phyloP scores from a whole-genome alignment of 2,888 invertebrate genomes.

The Dynastes maya region DNA sequence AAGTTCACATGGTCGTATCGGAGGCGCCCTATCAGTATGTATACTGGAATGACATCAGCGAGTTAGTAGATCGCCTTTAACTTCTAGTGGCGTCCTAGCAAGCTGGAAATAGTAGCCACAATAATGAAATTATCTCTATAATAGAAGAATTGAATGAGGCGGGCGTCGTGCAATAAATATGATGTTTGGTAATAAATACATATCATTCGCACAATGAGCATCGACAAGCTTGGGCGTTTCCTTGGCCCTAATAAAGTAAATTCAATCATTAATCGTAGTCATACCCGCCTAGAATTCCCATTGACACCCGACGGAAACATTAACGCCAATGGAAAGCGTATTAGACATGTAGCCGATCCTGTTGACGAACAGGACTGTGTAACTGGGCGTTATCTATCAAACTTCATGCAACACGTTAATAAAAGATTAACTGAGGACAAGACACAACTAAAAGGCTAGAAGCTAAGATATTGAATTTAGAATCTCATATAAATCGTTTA shows the following conservation, averaged over 20 bases:
- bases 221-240: not conserved
- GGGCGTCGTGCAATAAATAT: constrained; percentile 29
- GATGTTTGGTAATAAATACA: not conserved
- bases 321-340: not conserved
- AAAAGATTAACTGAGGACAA: not conserved
- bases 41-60: constrained; percentile 51
- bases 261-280: not conserved
- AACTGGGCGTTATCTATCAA: not conserved
- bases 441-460: no score
- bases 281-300: not conserved
- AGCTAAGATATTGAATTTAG: no score
- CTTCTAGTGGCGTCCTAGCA: constrained; percentile 37
- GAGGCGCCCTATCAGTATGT: constrained; percentile 6
- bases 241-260: not conserved
- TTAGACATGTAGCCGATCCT: not conserved
- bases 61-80: constrained; percentile 21
- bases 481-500: no score
- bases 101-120: constrained; percentile 47
- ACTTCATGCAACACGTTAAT: not conserved
- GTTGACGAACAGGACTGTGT: not conserved
- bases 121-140: constrained; percentile 51
- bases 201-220: not conserved
- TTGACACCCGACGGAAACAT: not conserved
- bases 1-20: constrained; percentile 13
- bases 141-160: constrained; percentile 48